Evolutionary conservation across 1,140 invertebrate species (phyloP).

Genomic region (Hyposmocoma kahamanoa): DNA sequence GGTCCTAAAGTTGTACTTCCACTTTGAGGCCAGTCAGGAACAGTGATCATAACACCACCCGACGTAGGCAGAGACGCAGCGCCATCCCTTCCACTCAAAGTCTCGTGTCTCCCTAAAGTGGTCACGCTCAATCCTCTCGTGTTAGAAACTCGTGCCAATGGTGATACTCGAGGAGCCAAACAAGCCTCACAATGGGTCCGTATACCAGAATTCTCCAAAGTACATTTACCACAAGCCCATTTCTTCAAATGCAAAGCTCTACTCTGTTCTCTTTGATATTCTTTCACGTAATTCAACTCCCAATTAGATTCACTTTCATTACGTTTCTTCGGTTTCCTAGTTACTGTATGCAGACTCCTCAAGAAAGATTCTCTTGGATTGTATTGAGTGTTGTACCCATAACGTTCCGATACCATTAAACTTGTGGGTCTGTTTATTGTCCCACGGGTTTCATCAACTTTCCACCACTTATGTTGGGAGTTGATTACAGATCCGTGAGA

Average conservation of each 20-base stretch:
- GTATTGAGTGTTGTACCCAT: slow-evolving; percentile 34
- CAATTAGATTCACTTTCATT: slow-evolving; percentile 65
- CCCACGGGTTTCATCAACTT: slow-evolving; percentile 44
- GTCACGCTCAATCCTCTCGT: slow-evolving; percentile 60
- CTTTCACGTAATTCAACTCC: slow-evolving; percentile 66
- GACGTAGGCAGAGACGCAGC: slow-evolving; percentile 57
- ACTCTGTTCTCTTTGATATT: slow-evolving; percentile 62
- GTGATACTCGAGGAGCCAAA: slow-evolving; percentile 55
- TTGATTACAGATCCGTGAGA: slow-evolving; percentile 68
- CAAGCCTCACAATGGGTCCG: slow-evolving; percentile 81
- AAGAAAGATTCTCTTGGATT: slow-evolving; percentile 58
- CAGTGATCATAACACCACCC: slow-evolving; percentile 65
- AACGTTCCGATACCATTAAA: slow-evolving; percentile 62
- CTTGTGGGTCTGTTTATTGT: slow-evolving; percentile 59
- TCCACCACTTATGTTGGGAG: slow-evolving; percentile 60
- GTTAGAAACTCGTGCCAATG: slow-evolving; percentile 51
- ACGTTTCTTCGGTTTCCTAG: slow-evolving; percentile 52
- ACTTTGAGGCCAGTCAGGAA: slow-evolving; percentile 58
- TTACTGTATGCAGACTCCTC: slow-evolving; percentile 63
- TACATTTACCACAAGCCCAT: slow-evolving; percentile 86
- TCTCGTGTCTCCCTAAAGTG: slow-evolving; percentile 62
- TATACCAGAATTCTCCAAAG: slow-evolving; percentile 80
- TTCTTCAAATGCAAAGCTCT: slow-evolving; percentile 58
- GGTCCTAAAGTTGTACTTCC: slow-evolving; percentile 63
- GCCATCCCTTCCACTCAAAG: slow-evolving; percentile 47